Percentiles rank a stretch among this genome's conserved stretches.
Conservation (phyloP, 2,113 vertebrate species). For the Aspidoscelis tigris region DNA sequence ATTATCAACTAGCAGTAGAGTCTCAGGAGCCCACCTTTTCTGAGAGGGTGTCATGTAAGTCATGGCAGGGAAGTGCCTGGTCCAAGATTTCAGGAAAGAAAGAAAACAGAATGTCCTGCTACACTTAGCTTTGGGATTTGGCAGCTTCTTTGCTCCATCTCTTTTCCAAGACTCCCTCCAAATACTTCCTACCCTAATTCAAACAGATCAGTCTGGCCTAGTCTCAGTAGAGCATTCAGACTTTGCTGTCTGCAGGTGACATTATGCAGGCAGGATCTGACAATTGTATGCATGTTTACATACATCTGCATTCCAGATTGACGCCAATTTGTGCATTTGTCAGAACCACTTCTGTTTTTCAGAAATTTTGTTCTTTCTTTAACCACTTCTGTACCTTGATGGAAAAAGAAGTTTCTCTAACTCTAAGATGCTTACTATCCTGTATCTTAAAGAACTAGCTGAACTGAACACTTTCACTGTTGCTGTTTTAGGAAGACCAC, state of each 20-base stretch:
- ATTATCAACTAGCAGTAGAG: not conserved
- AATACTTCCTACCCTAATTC: conserved; percentile 29
- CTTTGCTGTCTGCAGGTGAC: not conserved
- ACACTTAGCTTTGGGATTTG: not conserved
- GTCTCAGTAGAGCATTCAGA: not conserved
- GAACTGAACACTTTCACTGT: conserved; percentile 7
- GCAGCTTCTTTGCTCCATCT: not conserved
- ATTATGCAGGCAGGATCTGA: conserved; percentile 60
- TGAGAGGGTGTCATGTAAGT: not conserved
- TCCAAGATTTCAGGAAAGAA: not conserved
- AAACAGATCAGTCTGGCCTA: conserved; percentile 28
- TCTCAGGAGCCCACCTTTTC: not conserved
- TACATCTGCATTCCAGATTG: conserved; percentile 65
- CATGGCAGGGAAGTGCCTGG: no score
- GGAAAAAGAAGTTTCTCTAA: not conserved
- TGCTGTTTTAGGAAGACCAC: conserved; percentile 32
- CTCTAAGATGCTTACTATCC: rapidly evolving
- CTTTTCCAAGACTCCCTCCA: conserved; percentile 22
- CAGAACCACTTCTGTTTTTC: conserved; percentile 62
- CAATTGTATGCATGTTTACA: conserved; percentile 69
- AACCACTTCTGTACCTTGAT: conserved; percentile 49
- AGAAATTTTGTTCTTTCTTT: conserved; percentile 48
- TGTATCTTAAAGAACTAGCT: conserved; percentile 2
- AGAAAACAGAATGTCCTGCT: not conserved
- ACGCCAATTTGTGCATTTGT: conserved; percentile 69